These are phyloP conservation scores for Pachycephala philippinensis DNA, from an alignment of 2,113 vertebrate genomes.

Conservation along the genomic window DNA sequence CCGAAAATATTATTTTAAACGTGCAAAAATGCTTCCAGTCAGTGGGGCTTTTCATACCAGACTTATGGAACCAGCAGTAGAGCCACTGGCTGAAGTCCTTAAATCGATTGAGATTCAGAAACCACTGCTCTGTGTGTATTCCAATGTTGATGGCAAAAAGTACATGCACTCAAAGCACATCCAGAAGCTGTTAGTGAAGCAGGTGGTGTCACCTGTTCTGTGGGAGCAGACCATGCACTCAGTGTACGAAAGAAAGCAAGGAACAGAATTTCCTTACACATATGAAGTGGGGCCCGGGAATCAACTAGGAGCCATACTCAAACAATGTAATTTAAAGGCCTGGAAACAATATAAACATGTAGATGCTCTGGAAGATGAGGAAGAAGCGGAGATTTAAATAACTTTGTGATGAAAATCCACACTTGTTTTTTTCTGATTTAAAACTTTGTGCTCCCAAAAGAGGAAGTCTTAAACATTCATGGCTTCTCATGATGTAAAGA, in stretches of 20 bases:
- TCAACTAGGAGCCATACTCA: conserved; percentile 85
- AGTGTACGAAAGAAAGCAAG: conserved; percentile 81
- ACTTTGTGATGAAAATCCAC: background rate
- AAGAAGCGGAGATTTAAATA: background rate
- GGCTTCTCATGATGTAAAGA: background rate
- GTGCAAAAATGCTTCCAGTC: conserved; percentile 80
- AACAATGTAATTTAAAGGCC: conserved; percentile 88
- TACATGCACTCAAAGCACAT: conserved; percentile 81
- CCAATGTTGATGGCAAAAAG: conserved; percentile 83
- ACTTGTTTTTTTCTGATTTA: background rate
- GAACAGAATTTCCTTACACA: conserved; percentile 81
- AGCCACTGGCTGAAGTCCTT: conserved; percentile 79
- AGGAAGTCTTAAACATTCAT: background rate
- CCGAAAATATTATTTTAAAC: conserved; percentile 72
- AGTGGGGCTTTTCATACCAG: conserved; percentile 91
- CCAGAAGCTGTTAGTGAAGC: conserved; percentile 77
- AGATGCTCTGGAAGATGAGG: conserved; percentile 59
- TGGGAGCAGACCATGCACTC: conserved; percentile 96
- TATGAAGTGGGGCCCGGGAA: conserved; percentile 89
- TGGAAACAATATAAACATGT: conserved; percentile 78
- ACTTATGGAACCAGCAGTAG: conserved; percentile 83
- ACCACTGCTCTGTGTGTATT: conserved; percentile 84
- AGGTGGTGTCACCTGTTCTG: conserved; percentile 87
- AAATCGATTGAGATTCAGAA: conserved; percentile 74
- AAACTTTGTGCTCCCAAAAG: background rate